Percentiles rank a stretch among this genome's conserved stretches.
Evolutionary conservation across 1,140 invertebrate species (phyloP).

Genomic region (Drosophila triauraria): DNA sequence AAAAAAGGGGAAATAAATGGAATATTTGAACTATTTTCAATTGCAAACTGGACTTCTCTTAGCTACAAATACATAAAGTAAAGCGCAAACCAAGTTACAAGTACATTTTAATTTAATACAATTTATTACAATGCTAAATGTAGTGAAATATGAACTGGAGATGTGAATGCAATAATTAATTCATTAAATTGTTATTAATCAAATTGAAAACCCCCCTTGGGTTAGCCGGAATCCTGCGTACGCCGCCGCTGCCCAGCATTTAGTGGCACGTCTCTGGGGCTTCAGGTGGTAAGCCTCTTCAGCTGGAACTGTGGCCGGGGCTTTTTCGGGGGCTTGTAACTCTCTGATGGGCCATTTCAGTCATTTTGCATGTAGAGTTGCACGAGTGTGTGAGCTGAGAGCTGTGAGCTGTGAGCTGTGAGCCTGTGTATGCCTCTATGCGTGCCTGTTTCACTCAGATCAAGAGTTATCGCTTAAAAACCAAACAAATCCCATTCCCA

Average conservation of each 20-base stretch:
- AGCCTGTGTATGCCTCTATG: constrained; percentile 13
- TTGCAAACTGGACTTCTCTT: too few relatives aligned
- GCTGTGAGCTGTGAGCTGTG: constrained; percentile 26
- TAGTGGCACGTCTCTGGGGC: constrained; percentile 42
- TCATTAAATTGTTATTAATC: background rate
- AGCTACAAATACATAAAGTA: too few relatives aligned
- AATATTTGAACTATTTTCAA: too few relatives aligned
- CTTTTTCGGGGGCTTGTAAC: background rate
- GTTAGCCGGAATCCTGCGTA: background rate
- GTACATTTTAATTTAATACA: too few relatives aligned
- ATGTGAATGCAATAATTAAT: too few relatives aligned
- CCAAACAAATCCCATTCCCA: constrained; percentile 14
- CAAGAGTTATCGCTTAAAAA: constrained; percentile 30
- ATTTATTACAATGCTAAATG: background rate
- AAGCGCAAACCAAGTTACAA: too few relatives aligned
- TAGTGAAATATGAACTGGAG: background rate
- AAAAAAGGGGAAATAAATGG: background rate
- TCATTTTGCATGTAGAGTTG: constrained; percentile 43
- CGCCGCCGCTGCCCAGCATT: constrained; percentile 22
- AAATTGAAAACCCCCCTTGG: background rate
- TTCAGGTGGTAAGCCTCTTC: constrained; percentile 46
- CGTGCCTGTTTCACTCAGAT: constrained; percentile 21
- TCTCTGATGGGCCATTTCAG: constrained; percentile 41
- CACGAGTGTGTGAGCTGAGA: constrained; percentile 24
- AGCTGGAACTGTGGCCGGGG: constrained; percentile 3